Conservation (phyloP, 2,888 invertebrate genomes). For the Girardia tigrina region DNA sequence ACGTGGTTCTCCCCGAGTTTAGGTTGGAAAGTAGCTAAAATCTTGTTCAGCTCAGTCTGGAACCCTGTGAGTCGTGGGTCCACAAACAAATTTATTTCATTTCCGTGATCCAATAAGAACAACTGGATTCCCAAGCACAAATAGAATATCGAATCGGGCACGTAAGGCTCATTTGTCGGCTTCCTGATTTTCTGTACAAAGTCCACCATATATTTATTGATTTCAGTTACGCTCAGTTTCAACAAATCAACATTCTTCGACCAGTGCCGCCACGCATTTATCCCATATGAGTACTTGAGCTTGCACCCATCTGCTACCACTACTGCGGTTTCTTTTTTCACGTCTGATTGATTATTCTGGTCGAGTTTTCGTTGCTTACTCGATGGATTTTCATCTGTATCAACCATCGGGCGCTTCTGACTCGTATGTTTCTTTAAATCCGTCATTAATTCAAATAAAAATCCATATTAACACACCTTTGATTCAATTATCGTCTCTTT, state of each 20-base stretch:
- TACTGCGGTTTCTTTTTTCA: too few relatives aligned
- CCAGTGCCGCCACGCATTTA: conserved; percentile 89
- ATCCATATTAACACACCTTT: too few relatives aligned
- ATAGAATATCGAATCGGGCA: conserved; percentile 84
- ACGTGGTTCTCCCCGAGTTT: conserved; percentile 49
- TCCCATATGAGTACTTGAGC: conserved; percentile 63
- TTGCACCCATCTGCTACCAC: background rate
- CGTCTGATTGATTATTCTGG: background rate
- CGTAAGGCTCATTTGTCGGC: conserved; percentile 77
- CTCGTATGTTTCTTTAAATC: too few relatives aligned
- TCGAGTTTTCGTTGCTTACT: background rate
- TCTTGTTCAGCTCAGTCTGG: background rate
- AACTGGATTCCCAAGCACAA: conserved; percentile 64
- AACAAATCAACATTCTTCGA: conserved; percentile 57
- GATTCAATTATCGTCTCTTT: background rate
- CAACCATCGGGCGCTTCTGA: background rate
- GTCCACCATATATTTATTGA: conserved; percentile 70
- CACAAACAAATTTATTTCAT: background rate
- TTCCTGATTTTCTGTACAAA: conserved; percentile 77
- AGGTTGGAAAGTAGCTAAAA: conserved; percentile 26
- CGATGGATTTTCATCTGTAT: background rate
- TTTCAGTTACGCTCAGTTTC: conserved; percentile 73
- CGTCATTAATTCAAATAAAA: too few relatives aligned
- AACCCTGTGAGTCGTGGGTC: background rate
- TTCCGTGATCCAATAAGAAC: conserved; percentile 75